phyloP scores from a whole-genome alignment of 1,140 invertebrate species.

The Euglossa dilemma region DNA sequence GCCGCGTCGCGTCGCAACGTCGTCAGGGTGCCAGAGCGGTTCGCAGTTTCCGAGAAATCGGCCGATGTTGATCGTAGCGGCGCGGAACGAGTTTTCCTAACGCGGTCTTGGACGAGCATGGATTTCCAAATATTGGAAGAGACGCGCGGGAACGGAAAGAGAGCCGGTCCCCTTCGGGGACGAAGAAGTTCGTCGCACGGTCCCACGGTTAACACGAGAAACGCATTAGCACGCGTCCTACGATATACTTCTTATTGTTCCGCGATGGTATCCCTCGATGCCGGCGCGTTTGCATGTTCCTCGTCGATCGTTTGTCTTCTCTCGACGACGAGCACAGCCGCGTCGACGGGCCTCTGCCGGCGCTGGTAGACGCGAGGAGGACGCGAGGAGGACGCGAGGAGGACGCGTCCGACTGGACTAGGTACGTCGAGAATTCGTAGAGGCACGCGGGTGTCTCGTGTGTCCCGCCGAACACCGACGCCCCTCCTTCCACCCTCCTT shows the following conservation, averaged over 20 bases:
- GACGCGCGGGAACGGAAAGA: slow-evolving; percentile 38
- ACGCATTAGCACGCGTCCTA: slow-evolving; percentile 74
- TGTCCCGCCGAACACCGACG: slow-evolving; percentile 36
- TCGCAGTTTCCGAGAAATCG: slow-evolving; percentile 35
- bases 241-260: slow-evolving; percentile 75
- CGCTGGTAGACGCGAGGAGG: slow-evolving; percentile 8
- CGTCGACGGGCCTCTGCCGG: slow-evolving; percentile 36
- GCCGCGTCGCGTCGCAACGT: no score
- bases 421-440: slow-evolving; percentile 66
- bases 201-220: slow-evolving; percentile 74
- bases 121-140: slow-evolving; percentile 73
- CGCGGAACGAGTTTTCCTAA: slow-evolving; percentile 13
- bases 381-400: slow-evolving; percentile 17
- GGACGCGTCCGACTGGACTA: slow-evolving; percentile 33
- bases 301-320: slow-evolving; percentile 71
- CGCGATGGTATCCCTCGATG: slow-evolving; percentile 65
- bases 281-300: slow-evolving; percentile 68
- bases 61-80: not conserved
- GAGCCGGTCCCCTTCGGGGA: slow-evolving; percentile 10
- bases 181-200: slow-evolving; percentile 43
- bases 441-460: slow-evolving; percentile 47
- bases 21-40: no score
- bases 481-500: not conserved
- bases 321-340: slow-evolving; percentile 44
- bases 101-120: slow-evolving; percentile 34